phyloP scores from a whole-genome alignment of 2,888 invertebrate species.

The Aphelenchoides bicaudatus region DNA sequence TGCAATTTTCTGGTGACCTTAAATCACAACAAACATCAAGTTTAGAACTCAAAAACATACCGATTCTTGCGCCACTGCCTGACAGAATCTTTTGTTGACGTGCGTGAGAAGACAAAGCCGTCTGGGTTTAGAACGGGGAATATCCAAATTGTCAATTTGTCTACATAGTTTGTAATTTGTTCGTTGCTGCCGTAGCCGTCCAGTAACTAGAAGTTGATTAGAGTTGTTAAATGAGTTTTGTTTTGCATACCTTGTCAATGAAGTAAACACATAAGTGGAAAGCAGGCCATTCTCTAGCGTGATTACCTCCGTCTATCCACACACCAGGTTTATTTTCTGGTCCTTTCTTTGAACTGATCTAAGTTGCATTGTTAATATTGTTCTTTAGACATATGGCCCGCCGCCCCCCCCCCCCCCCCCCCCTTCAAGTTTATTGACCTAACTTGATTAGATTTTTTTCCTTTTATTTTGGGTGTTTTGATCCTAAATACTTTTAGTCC shows the following conservation, averaged over 20 bases:
- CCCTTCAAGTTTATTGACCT: no score
- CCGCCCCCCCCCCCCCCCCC: no score
- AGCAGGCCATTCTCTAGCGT: slow-evolving; percentile 59
- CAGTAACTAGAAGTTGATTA: no score
- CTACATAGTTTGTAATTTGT: slow-evolving; percentile 46
- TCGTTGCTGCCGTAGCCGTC: no score
- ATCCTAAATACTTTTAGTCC: slow-evolving; percentile 40
- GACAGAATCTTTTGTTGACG: slow-evolving; percentile 25
- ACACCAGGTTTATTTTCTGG: slow-evolving; percentile 48
- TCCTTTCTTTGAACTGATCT: slow-evolving; percentile 36
- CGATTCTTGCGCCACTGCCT: no score
- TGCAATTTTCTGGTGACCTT: slow-evolving; percentile 52
- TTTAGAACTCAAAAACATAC: slow-evolving; percentile 22
- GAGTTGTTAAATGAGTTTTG: background rate
- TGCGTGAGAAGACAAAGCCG: slow-evolving; percentile 53
- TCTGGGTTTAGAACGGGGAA: slow-evolving; percentile 59
- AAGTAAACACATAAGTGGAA: slow-evolving; percentile 57
- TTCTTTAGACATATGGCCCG: no score
- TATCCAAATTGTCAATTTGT: slow-evolving; percentile 51
- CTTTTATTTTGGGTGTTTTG: no score
- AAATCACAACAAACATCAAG: slow-evolving; percentile 5
- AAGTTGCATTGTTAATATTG: slow-evolving; percentile 9
- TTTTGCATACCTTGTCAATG: slow-evolving; percentile 55
- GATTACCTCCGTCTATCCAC: slow-evolving; percentile 59
- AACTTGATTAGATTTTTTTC: no score